Conservation (phyloP, 2,888 invertebrate genomes). For the Empis livida region DNA sequence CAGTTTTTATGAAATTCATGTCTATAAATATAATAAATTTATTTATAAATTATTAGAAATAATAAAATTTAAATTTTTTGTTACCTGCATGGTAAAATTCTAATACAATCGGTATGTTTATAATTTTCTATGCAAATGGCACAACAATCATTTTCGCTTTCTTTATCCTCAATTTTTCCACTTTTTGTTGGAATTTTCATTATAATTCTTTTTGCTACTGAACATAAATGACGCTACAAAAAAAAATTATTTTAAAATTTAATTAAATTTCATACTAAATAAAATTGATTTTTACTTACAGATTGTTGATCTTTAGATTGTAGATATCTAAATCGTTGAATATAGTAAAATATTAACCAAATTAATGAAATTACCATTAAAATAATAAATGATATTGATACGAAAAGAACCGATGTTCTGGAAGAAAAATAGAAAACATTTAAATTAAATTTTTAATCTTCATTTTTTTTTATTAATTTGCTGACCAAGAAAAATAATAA, state of each 20-base stretch:
- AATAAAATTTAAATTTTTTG: not conserved
- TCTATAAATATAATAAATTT: constrained; percentile 39
- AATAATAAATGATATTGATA: constrained; percentile 90
- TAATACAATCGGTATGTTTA: constrained; percentile 70
- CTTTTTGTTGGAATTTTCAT: constrained; percentile 86
- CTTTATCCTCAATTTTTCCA: constrained; percentile 76
- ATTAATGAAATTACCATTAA: constrained; percentile 89
- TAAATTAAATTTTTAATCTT: too few species aligned
- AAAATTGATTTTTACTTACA: constrained; percentile 41
- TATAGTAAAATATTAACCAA: constrained; percentile 93
- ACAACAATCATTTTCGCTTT: constrained; percentile 79
- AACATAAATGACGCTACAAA: constrained; percentile 73
- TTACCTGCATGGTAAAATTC: constrained; percentile 87
- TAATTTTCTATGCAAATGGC: constrained; percentile 93
- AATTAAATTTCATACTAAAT: constrained; percentile 1
- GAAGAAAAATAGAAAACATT: constrained; percentile 23
- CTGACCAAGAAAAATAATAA: not conserved
- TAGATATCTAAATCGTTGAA: constrained; percentile 85
- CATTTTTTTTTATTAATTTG: too few species aligned
- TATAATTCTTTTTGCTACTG: constrained; percentile 86
- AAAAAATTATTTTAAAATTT: constrained; percentile 10
- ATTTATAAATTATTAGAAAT: not conserved
- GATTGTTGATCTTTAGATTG: constrained; percentile 90
- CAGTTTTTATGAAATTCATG: constrained; percentile 93
- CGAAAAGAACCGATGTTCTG: constrained; percentile 87